phyloP scores from a whole-genome alignment of 2,888 invertebrate species.

The Antheraea yamamai region DNA sequence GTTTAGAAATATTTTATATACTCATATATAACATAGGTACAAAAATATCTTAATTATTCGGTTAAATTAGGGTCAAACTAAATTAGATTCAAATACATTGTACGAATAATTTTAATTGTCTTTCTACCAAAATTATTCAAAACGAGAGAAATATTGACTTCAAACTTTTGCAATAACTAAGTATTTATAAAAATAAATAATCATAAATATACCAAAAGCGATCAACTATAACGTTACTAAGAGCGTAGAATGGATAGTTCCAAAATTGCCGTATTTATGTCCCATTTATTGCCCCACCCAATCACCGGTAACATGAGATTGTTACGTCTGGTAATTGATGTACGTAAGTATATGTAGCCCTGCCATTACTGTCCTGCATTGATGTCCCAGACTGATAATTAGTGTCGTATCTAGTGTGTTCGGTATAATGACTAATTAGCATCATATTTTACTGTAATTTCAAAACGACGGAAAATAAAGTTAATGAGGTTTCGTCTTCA shows the following conservation, averaged over 20 bases:
- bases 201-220: background rate
- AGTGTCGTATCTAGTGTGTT: background rate
- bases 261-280: background rate
- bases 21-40: too few relatives aligned
- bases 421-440: constrained; percentile 5
- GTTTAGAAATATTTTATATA: too few relatives aligned
- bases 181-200: background rate
- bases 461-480: background rate
- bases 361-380: constrained; percentile 12
- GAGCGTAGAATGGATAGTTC: background rate
- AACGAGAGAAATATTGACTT: background rate
- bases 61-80: background rate
- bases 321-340: constrained; percentile 10
- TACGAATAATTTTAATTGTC: background rate
- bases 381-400: constrained; percentile 14
- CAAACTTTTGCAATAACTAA: background rate
- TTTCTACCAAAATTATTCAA: background rate
- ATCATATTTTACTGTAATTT: constrained; percentile 1
- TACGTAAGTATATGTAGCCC: constrained; percentile 10
- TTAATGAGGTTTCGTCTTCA: background rate
- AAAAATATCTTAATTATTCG: background rate
- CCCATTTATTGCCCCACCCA: constrained; percentile 9
- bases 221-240: background rate
- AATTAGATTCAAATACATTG: background rate
- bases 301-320: constrained; percentile 13